Percentiles rank a stretch among this genome's conserved stretches.
Conservation (phyloP, 2,113 vertebrate species). For the Dasyurus viverrinus region DNA sequence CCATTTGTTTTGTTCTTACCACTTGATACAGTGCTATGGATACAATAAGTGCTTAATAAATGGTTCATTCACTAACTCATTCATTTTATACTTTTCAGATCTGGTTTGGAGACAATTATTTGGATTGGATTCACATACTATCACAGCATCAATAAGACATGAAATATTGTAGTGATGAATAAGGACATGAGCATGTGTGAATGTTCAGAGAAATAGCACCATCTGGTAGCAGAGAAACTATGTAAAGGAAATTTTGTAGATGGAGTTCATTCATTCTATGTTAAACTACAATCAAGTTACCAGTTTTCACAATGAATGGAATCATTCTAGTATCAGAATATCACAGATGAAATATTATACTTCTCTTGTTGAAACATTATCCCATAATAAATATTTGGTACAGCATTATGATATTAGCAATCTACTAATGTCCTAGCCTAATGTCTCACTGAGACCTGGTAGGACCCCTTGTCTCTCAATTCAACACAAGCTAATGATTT, state of each 20-base stretch:
- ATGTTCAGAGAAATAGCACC: background rate
- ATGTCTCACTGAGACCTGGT: background rate
- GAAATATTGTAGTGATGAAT: constrained; percentile 37
- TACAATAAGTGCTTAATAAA: background rate
- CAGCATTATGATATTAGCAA: background rate
- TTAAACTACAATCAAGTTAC: background rate
- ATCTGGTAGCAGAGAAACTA: constrained; percentile 33
- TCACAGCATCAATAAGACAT: constrained; percentile 33
- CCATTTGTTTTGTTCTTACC: background rate
- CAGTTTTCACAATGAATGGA: constrained; percentile 57
- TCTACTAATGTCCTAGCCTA: background rate
- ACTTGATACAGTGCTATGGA: background rate
- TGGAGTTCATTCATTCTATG: background rate
- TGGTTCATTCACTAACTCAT: background rate
- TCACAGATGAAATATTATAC: constrained; percentile 53
- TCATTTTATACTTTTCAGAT: constrained; percentile 18
- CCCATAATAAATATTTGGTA: constrained; percentile 45
- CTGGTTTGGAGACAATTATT: background rate
- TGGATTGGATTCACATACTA: constrained; percentile 43
- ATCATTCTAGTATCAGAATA: constrained; percentile 33
- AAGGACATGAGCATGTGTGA: background rate
- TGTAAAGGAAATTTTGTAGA: constrained; percentile 35
- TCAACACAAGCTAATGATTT: background rate
- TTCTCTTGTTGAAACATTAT: constrained; percentile 36
- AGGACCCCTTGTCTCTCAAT: background rate